Evolutionary conservation across 92 coral and sea anemone species (phyloP), one percentile per base, ranked within the genome.

Genomic region (Zoanthus sociatus): DNA sequence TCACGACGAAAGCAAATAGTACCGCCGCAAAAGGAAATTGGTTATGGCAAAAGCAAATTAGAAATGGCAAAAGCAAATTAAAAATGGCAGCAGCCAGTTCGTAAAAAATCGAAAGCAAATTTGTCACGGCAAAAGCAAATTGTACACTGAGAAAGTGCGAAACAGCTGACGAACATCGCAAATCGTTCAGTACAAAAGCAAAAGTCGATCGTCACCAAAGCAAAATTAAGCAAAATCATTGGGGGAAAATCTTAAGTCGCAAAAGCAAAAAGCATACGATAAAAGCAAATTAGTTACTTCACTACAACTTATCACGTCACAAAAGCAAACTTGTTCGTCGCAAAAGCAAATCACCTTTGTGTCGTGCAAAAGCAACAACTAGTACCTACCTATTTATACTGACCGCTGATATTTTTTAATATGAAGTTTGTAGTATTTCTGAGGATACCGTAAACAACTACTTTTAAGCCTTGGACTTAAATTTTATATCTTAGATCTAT

Each of bases 391-490:
- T 71, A 4, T 71, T 71, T 71, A 11, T 10, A 70, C 14, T 71
- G 76, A 71, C 76, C 17, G 76, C 11, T 71, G 51, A 71, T 67
- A 67, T 71, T 37, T 71, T 71, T 37, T n/a, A 71, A 71, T 71
- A 71, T 33, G 76, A 32, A 33, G 16, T 71, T 71, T 71, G 53
- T 71, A 71, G 51, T 37, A 71, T 42, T 31, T 71, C 20, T 74
- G 16, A 9, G 32, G 78, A 74, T 74, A 47, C 58, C 10, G 6
- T 74, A 1, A 74, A 47, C 61, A 46, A 74, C 78, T 15, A 74
- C 78, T 74, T 74, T 74, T 74, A 74, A 74, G 78, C 78, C 78
- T 58, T 74, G 61, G 78, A 33, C 78, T 74, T 74, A 37, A 37
- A 37, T 37, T 37, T 37, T 37, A 37, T 37, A 37, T 37, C 3